Base-by-base conservation (phyloP, 2,888 invertebrate genomes). In the Campopleginae sp. region DNA sequence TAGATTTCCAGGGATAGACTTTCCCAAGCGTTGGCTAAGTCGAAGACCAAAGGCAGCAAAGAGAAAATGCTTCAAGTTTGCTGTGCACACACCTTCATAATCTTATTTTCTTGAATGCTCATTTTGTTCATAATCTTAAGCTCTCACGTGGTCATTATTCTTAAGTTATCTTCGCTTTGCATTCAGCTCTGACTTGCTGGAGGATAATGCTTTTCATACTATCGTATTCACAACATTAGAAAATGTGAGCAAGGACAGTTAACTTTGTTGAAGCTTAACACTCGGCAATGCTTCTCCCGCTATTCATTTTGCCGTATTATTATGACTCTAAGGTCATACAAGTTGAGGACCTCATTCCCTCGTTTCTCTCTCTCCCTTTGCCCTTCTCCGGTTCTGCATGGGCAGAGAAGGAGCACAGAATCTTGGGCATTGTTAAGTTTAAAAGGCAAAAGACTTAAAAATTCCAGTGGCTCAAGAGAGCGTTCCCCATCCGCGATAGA, bases 381-480 rank as follows among this genome's bases (percentile, higher is more conserved):
- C n/a, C n/a, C 66, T 51, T 80, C 51, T 42, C 78, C 54, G 63
- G 4, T 66, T 72, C 44, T 66, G 44, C n/a, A 44, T 75, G 78
- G 70, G 86, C 79, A 80, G 80, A 80, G 42, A 46, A 74, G 61
- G 61, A 66, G 46, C 61, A 42, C 14, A 51, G 54, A 51, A 85
- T 74, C 61, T 33, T 85, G 86, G 74, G 83, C 88, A 88, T 88
- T 86, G 90, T 90, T 89, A 88, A 90, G 86, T 91, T 91, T 89
- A 89, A 88, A 89, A 88, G 87, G 88, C 86, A 86, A 90, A 90
- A 90, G 90, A 89, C 88, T 91, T 89, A 86, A 89, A 91, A 90
- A 91, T 91, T 91, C 89, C 78, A 86, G 87, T 87, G 85, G 72
- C 86, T 84, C 76, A 42, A 51, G 68, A 82, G 76, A 33, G 46